Evolutionary conservation across 2,888 invertebrate genomes (phyloP).

Genomic region (Galeopsomyia nigrocyanea): DNA sequence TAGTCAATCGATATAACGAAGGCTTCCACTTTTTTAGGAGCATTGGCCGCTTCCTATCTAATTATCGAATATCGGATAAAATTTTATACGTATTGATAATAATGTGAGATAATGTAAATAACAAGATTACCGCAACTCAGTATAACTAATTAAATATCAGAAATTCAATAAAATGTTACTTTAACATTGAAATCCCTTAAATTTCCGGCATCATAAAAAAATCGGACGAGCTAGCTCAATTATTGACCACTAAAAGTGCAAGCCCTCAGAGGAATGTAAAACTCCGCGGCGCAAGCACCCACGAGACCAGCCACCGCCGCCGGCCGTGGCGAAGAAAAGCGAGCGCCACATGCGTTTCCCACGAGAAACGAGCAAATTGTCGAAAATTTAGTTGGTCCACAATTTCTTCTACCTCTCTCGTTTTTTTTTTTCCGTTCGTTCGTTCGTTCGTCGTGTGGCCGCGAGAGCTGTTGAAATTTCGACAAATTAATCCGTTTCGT

Average conservation of each 20-base stretch:
- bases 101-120: no score
- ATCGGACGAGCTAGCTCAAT: background rate
- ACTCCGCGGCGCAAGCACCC: background rate
- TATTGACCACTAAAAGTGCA: background rate
- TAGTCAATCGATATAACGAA: no score
- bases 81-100: no score
- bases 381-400: no score
- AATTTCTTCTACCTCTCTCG: background rate
- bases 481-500: constrained; percentile 55
- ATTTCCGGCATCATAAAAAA: background rate
- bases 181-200: no score
- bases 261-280: background rate
- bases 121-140: no score
- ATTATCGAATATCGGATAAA: no score
- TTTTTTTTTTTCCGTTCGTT: background rate
- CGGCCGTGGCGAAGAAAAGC: background rate
- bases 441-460: background rate
- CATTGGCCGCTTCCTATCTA: no score
- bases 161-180: no score
- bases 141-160: no score
- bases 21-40: no score
- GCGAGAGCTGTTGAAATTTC: constrained; percentile 8
- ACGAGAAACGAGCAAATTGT: background rate
- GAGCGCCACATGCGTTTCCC: background rate
- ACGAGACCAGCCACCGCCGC: background rate